A percentile compares a stretch with the other conserved stretches of the same genome.
Evolutionary conservation across 2,797 vertebrate species (phyloP).

Genomic region (Cichlasoma orientale): DNA sequence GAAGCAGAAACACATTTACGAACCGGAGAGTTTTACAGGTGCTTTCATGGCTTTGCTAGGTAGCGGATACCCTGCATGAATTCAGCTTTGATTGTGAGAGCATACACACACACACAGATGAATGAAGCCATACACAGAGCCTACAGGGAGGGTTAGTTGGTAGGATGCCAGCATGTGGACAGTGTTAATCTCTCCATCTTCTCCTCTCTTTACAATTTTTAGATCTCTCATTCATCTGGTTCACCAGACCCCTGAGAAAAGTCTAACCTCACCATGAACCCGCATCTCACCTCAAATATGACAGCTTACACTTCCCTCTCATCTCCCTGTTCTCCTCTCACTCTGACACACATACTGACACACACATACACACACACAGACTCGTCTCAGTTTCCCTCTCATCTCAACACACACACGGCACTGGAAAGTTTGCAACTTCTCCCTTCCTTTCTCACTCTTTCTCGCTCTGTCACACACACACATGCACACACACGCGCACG

Average conservation of each 20-base stretch:
- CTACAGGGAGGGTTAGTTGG: constrained; percentile 17
- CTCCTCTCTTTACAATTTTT: constrained; percentile 48
- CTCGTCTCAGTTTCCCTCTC: constrained; percentile 55
- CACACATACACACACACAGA: constrained; percentile 3
- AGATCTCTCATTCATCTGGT: constrained; percentile 67
- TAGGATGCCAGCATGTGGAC: constrained; percentile 53
- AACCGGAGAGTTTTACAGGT: not conserved
- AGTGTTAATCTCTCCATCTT: constrained; percentile 62
- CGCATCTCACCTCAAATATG: constrained; percentile 73
- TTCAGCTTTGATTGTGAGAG: not conserved
- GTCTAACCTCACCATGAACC: constrained; percentile 78
- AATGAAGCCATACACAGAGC: not conserved
- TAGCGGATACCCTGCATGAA: not conserved
- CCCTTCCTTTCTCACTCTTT: constrained; percentile 22
- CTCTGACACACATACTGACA: constrained; percentile 24
- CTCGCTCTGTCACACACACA: not conserved
- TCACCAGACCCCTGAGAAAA: constrained; percentile 78
- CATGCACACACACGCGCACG: constrained; percentile 30
- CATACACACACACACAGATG: not conserved
- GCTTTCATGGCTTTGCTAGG: not conserved
- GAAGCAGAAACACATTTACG: not conserved
- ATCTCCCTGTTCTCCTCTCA: constrained; percentile 54
- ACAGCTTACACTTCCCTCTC: constrained; percentile 75
- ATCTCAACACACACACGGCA: constrained; percentile 50
- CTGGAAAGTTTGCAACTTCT: constrained; percentile 57